Evolutionary conservation across 2,797 vertebrate species (phyloP).

Genomic region (Borostomias antarcticus): DNA sequence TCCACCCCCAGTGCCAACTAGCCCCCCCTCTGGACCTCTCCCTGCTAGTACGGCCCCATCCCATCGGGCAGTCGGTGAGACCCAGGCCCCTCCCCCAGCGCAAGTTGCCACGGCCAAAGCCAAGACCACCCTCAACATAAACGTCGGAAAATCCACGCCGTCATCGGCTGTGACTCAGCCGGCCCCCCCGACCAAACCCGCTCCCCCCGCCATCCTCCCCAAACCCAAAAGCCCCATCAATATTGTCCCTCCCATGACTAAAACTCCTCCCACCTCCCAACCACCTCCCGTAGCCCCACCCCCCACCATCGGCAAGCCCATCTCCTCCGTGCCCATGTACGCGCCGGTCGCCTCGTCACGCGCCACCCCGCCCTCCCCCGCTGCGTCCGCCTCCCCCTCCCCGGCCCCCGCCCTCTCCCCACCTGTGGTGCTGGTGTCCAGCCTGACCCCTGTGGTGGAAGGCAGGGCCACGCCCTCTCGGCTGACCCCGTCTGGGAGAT

Average conservation of each 20-base stretch:
- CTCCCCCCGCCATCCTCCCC: conserved; percentile 71
- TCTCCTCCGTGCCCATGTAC: conserved; percentile 81
- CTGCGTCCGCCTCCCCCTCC: conserved; percentile 40
- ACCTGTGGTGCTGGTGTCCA: conserved; percentile 76
- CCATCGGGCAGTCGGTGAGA: conserved; percentile 40
- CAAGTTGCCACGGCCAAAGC: conserved; percentile 67
- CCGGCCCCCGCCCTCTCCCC: conserved; percentile 51
- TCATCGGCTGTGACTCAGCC: conserved; percentile 16
- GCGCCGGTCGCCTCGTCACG: conserved; percentile 53
- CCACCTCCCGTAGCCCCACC: conserved; percentile 51
- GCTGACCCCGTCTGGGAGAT: conserved; percentile 63
- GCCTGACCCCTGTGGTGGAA: conserved; percentile 75
- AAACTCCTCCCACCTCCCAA: conserved; percentile 59
- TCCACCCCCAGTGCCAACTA: conserved; percentile 31
- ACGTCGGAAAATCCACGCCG: conserved; percentile 64
- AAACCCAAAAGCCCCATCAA: conserved; percentile 75
- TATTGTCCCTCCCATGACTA: conserved; percentile 41
- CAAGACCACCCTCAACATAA: conserved; percentile 74
- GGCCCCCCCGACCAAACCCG: conserved; percentile 18
- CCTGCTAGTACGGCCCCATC: conserved; percentile 21
- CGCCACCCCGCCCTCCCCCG: conserved; percentile 53
- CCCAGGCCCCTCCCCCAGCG: conserved; percentile 57
- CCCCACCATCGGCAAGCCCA: conserved; percentile 76
- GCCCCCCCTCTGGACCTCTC: conserved; percentile 10
- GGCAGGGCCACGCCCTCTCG: conserved; percentile 56